Base-by-base conservation (phyloP, 2,797 vertebrate species). In the Platalea minor region DNA sequence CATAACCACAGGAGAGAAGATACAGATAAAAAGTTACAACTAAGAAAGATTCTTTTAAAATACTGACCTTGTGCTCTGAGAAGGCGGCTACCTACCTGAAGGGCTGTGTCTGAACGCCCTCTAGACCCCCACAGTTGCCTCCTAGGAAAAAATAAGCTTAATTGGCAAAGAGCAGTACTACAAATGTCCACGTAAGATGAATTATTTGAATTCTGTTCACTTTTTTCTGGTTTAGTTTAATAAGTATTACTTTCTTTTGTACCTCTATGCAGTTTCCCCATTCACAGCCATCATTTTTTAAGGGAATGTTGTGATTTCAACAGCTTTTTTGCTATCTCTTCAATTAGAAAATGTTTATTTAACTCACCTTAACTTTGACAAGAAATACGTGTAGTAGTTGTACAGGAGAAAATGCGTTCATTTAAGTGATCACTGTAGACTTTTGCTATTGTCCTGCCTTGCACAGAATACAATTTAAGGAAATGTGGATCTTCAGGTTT, bases 371-470 rank as follows among this genome's bases (percentile, higher is more conserved):
- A 70, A 1, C 17, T 74, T 90, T 51, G 50, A 29, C 35, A 54
- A 80, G 57, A 67, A 89, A 29, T 72, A 37, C 0, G 0, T 50
- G 4, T 45, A 17, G 24, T 51, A 48, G 21, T 33, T 85, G 5
- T 88, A 21, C 17, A 88, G 85, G 64, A 60, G 69, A 95, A 96
- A 96, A 95, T n/a, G 11, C 60, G 53, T 92, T 94, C 18, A 70
- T 90, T 95, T 90, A 88, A 95, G 78, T 84, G 87, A 94, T 93
- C 83, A 35, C 84, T 95, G 82, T 91, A 80, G 28, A 92, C 53
- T 96, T 97, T 2, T 93, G 87, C 90, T 92, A 3, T 93, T 96
- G 81, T 95, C 94, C 88, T 95, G 94, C 95, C 91, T 91, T 95
- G 91, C 17, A 17, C 65, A 93, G 89, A 96, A 85, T 94, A 86